phyloP scores from a whole-genome alignment of 2,113 vertebrate genomes.

The Budorcas taxicolor region DNA sequence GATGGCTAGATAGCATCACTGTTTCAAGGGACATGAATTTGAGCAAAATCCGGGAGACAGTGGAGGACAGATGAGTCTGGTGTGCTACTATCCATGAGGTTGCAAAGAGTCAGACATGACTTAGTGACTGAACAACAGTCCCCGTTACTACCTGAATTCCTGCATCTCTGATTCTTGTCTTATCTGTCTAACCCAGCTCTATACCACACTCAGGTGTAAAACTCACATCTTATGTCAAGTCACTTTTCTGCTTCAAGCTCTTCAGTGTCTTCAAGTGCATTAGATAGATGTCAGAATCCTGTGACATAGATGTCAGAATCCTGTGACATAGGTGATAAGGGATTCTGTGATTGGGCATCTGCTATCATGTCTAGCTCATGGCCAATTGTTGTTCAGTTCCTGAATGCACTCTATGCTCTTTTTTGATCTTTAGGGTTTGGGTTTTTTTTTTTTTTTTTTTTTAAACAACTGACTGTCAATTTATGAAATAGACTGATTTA shows the following conservation, averaged over 20 bases:
- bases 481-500: conserved; percentile 85
- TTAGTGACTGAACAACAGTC: background rate
- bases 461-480: conserved; percentile 11
- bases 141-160: background rate
- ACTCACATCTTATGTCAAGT: background rate
- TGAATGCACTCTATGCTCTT: background rate
- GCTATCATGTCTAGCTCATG: background rate
- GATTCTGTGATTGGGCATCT: fast-evolving
- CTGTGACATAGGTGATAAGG: background rate
- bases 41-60: background rate
- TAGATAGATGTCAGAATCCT: background rate
- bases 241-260: background rate
- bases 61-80: background rate
- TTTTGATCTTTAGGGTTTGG: background rate
- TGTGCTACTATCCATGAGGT: background rate
- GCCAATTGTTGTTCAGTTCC: background rate
- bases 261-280: background rate
- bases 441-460: background rate
- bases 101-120: background rate
- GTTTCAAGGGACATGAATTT: background rate
- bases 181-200: background rate
- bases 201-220: background rate
- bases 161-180: background rate
- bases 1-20: background rate
- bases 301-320: background rate